These are phyloP conservation scores for Pomatorhinus ruficollis DNA, from an alignment of 2,113 vertebrate species.

Conservation along the genomic window DNA sequence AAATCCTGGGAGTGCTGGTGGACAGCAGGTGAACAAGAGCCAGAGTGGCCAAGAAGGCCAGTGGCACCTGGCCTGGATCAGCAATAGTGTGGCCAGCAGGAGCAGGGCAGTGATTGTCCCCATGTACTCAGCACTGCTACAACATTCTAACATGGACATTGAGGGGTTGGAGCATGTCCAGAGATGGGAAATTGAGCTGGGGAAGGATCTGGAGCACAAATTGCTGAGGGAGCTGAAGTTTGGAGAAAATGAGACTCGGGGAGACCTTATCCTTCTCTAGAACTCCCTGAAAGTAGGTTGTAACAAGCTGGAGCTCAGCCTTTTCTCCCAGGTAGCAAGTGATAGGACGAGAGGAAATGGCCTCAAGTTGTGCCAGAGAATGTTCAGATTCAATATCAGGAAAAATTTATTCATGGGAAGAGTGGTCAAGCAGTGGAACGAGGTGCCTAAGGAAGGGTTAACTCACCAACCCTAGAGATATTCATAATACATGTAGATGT, in stretches of 20 bases:
- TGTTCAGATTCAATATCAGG: too few relatives aligned
- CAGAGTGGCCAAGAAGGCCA: neutral
- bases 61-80: too few relatives aligned
- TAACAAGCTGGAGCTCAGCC: neutral
- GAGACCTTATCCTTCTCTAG: neutral
- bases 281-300: neutral
- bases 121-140: neutral
- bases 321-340: neutral
- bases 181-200: neutral
- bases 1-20: neutral
- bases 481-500: neutral
- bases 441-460: neutral
- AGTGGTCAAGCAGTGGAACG: neutral
- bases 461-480: neutral
- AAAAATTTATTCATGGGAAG: neutral
- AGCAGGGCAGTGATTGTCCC: neutral
- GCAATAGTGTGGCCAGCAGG: neutral
- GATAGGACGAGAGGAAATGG: neutral
- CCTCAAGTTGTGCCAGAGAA: neutral
- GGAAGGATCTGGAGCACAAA: neutral
- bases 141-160: accelerated
- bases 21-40: neutral
- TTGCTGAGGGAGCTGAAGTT: neutral
- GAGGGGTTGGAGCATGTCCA: accelerated
- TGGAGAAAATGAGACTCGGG: neutral